phyloP scores from a whole-genome alignment of 2,888 invertebrate species.

The Scaptomyza parva region DNA sequence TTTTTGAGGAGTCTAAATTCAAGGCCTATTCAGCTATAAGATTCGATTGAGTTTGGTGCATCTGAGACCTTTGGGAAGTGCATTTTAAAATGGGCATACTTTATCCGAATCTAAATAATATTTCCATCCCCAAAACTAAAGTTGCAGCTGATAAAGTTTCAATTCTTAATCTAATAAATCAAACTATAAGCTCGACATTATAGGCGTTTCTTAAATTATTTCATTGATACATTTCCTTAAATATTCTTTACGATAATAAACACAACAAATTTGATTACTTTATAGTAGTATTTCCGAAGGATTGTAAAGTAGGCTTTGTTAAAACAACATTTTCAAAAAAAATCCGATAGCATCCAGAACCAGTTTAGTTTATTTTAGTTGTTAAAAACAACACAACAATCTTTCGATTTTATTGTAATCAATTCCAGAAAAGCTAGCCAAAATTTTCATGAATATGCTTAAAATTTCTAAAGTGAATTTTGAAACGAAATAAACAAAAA shows the following conservation, averaged over 20 bases:
- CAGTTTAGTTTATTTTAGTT: constrained; percentile 63
- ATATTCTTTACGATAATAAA: too few species aligned
- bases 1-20: constrained; percentile 17
- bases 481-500: constrained; percentile 20
- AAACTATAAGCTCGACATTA: too few species aligned
- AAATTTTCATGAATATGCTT: constrained; percentile 47
- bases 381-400: constrained; percentile 47
- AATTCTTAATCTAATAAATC: too few species aligned
- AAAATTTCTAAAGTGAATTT: constrained; percentile 33
- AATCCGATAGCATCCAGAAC: background rate
- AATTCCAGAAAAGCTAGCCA: constrained; percentile 46
- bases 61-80: background rate
- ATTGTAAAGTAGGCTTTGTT: constrained; percentile 27
- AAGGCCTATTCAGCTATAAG: constrained; percentile 50
- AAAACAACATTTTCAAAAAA: background rate
- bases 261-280: too few species aligned
- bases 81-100: background rate
- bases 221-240: too few species aligned
- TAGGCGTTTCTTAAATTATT: too few species aligned
- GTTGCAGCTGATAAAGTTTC: too few species aligned
- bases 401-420: constrained; percentile 48
- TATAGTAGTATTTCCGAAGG: background rate
- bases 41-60: background rate
- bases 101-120: background rate
- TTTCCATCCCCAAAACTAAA: too few species aligned